These are phyloP conservation scores for Origma solitaria DNA, from an alignment of 2,113 vertebrate genomes.

Conservation along the genomic window DNA sequence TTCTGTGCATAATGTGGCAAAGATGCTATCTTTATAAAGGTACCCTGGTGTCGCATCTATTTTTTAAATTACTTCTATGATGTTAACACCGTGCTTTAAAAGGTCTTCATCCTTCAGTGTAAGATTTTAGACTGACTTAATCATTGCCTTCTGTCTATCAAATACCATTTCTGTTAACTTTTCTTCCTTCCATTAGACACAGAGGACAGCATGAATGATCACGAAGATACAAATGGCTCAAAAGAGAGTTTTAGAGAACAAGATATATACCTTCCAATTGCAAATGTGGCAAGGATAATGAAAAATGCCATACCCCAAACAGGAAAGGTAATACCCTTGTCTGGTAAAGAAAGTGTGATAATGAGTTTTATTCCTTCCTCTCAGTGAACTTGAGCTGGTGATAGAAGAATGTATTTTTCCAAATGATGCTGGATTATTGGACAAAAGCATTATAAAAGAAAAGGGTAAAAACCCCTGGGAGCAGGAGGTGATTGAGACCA, in stretches of 20 bases:
- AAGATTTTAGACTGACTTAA: not conserved
- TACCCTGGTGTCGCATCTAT: not conserved
- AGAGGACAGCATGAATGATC: constrained; percentile 93
- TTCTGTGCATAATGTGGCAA: not conserved
- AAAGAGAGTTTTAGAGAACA: constrained; percentile 98
- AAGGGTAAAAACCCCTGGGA: not conserved
- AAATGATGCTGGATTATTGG: not conserved
- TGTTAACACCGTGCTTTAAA: not conserved
- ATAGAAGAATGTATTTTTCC: not conserved
- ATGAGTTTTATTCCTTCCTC: not conserved
- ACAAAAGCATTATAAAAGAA: not conserved
- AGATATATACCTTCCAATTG: constrained; percentile 98
- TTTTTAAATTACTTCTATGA: not conserved
- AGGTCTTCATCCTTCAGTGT: not conserved
- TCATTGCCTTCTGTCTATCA: not conserved
- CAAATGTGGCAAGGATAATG: constrained; percentile 99
- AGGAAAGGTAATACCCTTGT: constrained; percentile 84
- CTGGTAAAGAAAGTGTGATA: not conserved
- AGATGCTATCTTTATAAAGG: not conserved
- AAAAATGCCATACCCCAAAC: constrained; percentile 97
- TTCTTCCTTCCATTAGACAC: constrained; percentile 68
- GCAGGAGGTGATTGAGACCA: not conserved
- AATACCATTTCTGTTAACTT: not conserved
- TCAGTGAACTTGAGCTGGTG: not conserved
- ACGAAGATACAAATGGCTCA: constrained; percentile 89